Percentiles rank a stretch among this genome's conserved stretches.
phyloP scores from a whole-genome alignment of 2,797 vertebrate genomes.

The Anguilla obscura region DNA sequence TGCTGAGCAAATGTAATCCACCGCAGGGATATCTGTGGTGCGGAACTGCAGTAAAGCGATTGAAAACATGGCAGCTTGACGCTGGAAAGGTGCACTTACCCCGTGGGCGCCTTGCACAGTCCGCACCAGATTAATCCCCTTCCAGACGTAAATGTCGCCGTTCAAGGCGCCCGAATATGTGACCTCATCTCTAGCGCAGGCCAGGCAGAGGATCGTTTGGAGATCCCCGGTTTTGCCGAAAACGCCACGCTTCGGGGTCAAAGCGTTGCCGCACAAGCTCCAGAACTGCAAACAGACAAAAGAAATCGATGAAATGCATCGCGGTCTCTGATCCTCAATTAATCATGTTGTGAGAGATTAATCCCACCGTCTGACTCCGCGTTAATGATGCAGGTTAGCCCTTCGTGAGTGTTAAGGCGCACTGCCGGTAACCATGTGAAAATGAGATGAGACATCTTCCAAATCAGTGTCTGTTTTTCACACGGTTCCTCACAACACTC shows the following conservation, averaged over 20 bases:
- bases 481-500: neutral
- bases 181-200: slow-evolving; percentile 93
- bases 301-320: slow-evolving; percentile 6
- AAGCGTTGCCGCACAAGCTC: slow-evolving; percentile 95
- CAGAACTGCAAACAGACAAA: slow-evolving; percentile 84
- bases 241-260: slow-evolving; percentile 94
- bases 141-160: slow-evolving; percentile 98
- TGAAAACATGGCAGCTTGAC: neutral
- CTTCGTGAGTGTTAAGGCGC: neutral
- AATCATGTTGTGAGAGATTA: slow-evolving; percentile 57
- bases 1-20: neutral
- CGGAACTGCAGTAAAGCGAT: neutral
- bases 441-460: neutral
- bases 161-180: slow-evolving; percentile 97
- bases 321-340: slow-evolving; percentile 61
- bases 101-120: slow-evolving; percentile 95
- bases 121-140: slow-evolving; percentile 89
- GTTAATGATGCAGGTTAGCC: slow-evolving; percentile 32
- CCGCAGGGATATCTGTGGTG: neutral
- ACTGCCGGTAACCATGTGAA: neutral
- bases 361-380: slow-evolving; percentile 54
- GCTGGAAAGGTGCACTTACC: slow-evolving; percentile 70
- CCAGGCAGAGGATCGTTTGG: slow-evolving; percentile 96
- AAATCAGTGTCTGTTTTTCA: neutral
- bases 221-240: slow-evolving; percentile 98